Percentiles rank a stretch among this genome's conserved stretches.
phyloP scores from a whole-genome alignment of 64 coral and sea anemone species.

The Acropora tenuis region DNA sequence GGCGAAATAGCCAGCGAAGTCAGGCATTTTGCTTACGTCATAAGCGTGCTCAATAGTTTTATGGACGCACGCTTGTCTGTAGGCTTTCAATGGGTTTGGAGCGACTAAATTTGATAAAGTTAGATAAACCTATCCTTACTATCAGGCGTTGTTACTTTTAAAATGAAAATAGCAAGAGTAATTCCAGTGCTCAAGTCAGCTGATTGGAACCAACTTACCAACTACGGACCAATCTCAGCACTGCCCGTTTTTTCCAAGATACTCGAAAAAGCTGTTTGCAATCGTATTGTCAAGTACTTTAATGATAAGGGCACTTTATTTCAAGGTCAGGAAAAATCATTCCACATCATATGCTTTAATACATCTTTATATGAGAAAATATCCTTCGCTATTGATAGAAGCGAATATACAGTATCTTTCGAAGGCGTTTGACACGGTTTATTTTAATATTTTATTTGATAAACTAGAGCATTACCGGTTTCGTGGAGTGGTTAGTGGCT shows the following conservation, averaged over 20 bases:
- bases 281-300: not conserved
- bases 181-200: too few species aligned
- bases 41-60: too few species aligned
- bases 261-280: slow-evolving; percentile 15
- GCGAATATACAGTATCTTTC: slow-evolving; percentile 9
- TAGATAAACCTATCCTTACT: too few species aligned
- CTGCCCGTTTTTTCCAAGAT: slow-evolving; percentile 9
- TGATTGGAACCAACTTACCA: not conserved
- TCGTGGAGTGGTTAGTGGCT: not conserved
- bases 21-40: too few species aligned
- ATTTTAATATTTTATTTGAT: not conserved
- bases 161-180: too few species aligned
- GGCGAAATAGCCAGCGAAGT: too few species aligned
- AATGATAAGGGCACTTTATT: not conserved
- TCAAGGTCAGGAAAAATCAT: not conserved
- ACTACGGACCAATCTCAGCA: slow-evolving; percentile 7
- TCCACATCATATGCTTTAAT: not conserved
- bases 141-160: too few species aligned
- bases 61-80: too few species aligned
- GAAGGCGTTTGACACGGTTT: slow-evolving; percentile 20
- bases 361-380: slow-evolving; percentile 1
- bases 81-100: too few species aligned
- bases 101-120: too few species aligned
- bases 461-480: not conserved
- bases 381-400: not conserved